Conservation (phyloP, 2,797 vertebrate species). For the Pyrocephalus nanus region DNA sequence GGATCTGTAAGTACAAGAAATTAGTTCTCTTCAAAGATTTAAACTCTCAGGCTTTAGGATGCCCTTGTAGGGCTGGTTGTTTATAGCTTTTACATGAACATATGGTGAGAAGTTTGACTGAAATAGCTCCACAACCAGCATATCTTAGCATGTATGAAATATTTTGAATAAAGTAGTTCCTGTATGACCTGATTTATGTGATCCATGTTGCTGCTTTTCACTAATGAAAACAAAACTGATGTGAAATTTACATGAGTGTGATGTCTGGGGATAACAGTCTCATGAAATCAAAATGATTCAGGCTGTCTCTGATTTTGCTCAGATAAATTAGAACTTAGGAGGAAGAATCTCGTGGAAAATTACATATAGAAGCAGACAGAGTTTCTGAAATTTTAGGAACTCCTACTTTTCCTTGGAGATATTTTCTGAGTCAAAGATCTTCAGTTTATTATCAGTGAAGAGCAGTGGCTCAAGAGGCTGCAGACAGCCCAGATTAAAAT, state of each 20-base stretch:
- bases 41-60: not conserved
- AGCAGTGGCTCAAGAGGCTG: not conserved
- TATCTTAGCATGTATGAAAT: not conserved
- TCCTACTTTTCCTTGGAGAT: conserved; percentile 29
- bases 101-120: not conserved
- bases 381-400: conserved; percentile 48
- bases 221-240: conserved; percentile 58
- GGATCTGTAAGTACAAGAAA: conserved; percentile 47
- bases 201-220: conserved; percentile 9
- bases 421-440: conserved; percentile 45
- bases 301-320: conserved; percentile 10
- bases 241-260: conserved; percentile 48
- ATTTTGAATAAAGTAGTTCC: conserved; percentile 32
- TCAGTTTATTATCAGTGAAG: conserved; percentile 20
- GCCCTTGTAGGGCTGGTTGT: not conserved
- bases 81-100: not conserved
- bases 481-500: not conserved
- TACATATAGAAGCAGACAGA: not conserved
- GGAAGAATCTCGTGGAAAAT: conserved; percentile 43
- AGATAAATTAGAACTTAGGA: not conserved
- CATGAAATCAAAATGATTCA: conserved; percentile 51
- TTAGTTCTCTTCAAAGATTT: conserved; percentile 38
- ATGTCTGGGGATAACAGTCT: not conserved
- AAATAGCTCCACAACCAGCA: not conserved
- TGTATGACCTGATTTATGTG: not conserved